phyloP scores from a whole-genome alignment of 1,140 invertebrate genomes.

The Papilio dardanus region DNA sequence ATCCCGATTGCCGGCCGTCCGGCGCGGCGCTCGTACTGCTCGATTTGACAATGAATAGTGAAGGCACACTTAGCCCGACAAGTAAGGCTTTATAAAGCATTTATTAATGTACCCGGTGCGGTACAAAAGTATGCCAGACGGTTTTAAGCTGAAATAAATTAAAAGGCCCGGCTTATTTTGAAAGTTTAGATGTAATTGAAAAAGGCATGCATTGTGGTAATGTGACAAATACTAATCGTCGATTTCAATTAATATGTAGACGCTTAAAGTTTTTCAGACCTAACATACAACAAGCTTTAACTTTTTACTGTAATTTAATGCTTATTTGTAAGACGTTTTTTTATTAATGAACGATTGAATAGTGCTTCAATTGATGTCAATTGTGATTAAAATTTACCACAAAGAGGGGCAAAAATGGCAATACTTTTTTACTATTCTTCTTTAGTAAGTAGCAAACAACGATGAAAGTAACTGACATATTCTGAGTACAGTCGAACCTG shows the following conservation, averaged over 20 bases:
- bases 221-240: not conserved
- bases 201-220: conserved; percentile 15
- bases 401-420: too few species aligned
- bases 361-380: too few species aligned
- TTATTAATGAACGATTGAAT: not conserved
- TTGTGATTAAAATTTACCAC: too few species aligned
- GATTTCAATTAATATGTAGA: conserved; percentile 7
- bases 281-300: not conserved
- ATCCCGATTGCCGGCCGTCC: conserved; percentile 58
- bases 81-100: conserved; percentile 41
- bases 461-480: too few species aligned
- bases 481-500: too few species aligned
- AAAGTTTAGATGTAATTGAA: conserved; percentile 28
- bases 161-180: conserved; percentile 25
- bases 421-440: too few species aligned
- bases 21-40: conserved; percentile 46
- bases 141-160: conserved; percentile 33
- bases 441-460: too few species aligned
- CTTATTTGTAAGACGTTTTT: not conserved
- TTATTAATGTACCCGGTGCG: conserved; percentile 29
- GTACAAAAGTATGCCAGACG: conserved; percentile 29
- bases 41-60: conserved; percentile 50
- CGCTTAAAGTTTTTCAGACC: not conserved
- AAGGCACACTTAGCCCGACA: conserved; percentile 44
- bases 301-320: not conserved